Evolutionary conservation across 2,113 vertebrate genomes (phyloP), one percentile per base, ranked within the genome.

Genomic region (Lichenostomus cassidix): DNA sequence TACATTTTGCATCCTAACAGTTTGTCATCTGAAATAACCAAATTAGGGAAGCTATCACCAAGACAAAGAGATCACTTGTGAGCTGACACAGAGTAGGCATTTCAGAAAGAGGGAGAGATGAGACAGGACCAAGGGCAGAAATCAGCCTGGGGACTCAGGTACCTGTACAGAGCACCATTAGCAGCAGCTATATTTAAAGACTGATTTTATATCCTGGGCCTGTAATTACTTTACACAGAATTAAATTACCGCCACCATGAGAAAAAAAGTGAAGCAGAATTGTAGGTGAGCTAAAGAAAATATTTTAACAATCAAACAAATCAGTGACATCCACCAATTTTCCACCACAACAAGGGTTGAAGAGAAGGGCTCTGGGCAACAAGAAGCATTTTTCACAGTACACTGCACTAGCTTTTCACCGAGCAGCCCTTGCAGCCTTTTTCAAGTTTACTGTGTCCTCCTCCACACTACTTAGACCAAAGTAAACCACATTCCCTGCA

Each of bases 211-310:
- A 89, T 68, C 46, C 56, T 56, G 44, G 13, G 7, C 41, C 73
- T 89, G 76, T 96, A 96, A 97, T 96, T 96, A 96, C 65, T 67
- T 89, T 60, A 84, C n/a, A 49, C 18, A 52, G 33, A 83, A 92
- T 77, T 93, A 91, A 94, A 94, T 83, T 83, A 90, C 39, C 39
- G 70, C 41, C 59, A 77, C 10, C 19, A 44, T 1, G 2, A 90
- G 13, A 21, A 68, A 69, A 90, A 90, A 86, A 79, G 25, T 6
- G 2, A 63, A 75, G 35, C 12, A 89, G 21, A 70, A 55, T 5
- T 83, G 31, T 33, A 78, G 52, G 47, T 67, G 44, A 96, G 53
- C 9, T 37, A 39, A 80, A 78, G 18, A 14, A 90, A 83, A 17
- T 64, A 82, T 71, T 92, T 88, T 56, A 90, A 86, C 71, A 71